Evolutionary conservation across 2,888 invertebrate species (phyloP).

Genomic region (Himalopsyche kuldschensis): DNA sequence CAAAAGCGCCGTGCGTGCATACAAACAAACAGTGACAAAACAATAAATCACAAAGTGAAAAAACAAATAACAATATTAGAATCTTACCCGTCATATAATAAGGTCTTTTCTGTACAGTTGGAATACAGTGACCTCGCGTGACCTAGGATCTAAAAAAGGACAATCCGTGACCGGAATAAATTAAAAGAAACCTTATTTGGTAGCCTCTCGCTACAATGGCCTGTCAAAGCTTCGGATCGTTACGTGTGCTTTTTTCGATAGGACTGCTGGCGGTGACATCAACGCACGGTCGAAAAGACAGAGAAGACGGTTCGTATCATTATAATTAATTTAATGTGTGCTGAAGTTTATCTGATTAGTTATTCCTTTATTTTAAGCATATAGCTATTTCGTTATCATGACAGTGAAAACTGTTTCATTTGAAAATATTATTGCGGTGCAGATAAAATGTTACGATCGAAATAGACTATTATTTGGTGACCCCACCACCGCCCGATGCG

Average conservation of each 20-base stretch:
- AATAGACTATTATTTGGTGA: too few species aligned
- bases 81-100: background rate
- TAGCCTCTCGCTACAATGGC: slow-evolving; percentile 9
- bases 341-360: too few species aligned
- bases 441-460: too few species aligned
- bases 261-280: slow-evolving; percentile 31
- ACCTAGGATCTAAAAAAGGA: background rate
- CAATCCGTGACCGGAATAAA: background rate
- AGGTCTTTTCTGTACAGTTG: background rate
- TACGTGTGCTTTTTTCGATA: slow-evolving; percentile 13
- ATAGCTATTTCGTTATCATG: too few species aligned
- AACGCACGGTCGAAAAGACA: slow-evolving; percentile 33
- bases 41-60: background rate
- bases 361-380: too few species aligned
- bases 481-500: too few species aligned
- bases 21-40: background rate
- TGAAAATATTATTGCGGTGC: too few species aligned
- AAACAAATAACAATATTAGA: background rate
- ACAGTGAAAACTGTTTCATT: too few species aligned
- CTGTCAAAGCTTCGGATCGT: slow-evolving; percentile 4
- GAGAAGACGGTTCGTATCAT: slow-evolving; percentile 18
- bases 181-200: background rate
- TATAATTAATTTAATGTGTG: background rate
- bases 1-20: background rate
- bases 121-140: background rate